Base-by-base conservation (phyloP, 2,888 invertebrate species). In the Apodemia zela region DNA sequence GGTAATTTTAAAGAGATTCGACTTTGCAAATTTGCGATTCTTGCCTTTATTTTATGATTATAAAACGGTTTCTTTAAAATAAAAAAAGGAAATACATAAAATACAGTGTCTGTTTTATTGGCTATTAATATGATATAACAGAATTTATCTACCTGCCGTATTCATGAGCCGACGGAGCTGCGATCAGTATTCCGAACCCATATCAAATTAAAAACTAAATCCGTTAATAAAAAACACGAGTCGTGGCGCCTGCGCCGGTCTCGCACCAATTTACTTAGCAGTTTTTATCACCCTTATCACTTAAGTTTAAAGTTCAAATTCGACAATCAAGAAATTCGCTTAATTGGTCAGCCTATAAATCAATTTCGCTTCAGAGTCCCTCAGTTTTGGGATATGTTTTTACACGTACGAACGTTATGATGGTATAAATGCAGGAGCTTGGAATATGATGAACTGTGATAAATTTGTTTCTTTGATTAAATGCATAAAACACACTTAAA, bases 151-250 rank as follows among this genome's bases (percentile, higher is more conserved):
- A 76, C 75, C 73, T 75, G 73, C 67, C 62, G 70, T 71, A 69
- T 68, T 71, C 71, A 69, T 42, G 42, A 42, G 42, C 42, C 61
- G 65, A 66, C 67, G 69, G 69, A 68, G 70, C 72, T 75, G 72
- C 75, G 73, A 77, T 81, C 74, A 80, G 82, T 82, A 82, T 87
- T 83, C 82, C 75, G 76, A 78, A 76, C 80, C 85, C 82, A 82
- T 83, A 81, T 80, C 71, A 70, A 78, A 81, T 82, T 82, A 84
- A 85, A 85, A 85, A 87, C 82, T 79, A 87, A 87, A 87, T 81
- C 67, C 65, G 68, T 67, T 75, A 73, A 80, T 65, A 86, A 87
- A 82, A 88, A 88, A 85, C 78, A 75, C 81, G 80, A 78, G 80
- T 73, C 73, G 80, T 84, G 90, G 90, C 90, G 90, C 90, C 89